Percentiles rank a stretch among this genome's conserved stretches.
Evolutionary conservation across 2,888 invertebrate species (phyloP).

Genomic region (Penaeus monodon): DNA sequence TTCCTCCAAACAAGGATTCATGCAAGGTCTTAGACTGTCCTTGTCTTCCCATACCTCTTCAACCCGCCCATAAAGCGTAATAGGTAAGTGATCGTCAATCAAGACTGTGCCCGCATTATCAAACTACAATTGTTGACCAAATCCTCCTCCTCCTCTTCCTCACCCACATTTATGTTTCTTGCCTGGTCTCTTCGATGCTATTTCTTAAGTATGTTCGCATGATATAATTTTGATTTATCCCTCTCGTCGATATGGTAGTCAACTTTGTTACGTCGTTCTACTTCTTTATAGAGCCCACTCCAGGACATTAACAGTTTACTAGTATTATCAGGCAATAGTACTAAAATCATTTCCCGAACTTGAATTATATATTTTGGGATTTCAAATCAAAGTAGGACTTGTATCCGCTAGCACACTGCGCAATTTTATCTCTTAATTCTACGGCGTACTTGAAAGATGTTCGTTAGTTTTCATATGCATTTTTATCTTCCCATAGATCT

Average conservation of each 20-base stretch:
- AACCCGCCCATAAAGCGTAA: too few relatives aligned
- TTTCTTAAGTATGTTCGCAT: conserved; percentile 7
- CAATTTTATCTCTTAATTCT: conserved; percentile 11
- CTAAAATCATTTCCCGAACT: conserved; percentile 12
- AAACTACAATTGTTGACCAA: too few relatives aligned
- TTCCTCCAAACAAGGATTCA: too few relatives aligned
- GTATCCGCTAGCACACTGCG: background rate
- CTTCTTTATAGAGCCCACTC: conserved; percentile 23
- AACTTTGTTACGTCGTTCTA: background rate
- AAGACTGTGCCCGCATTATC: too few relatives aligned
- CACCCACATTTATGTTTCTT: too few relatives aligned
- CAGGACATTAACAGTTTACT: conserved; percentile 33
- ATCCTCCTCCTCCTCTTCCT: too few relatives aligned
- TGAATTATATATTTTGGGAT: background rate
- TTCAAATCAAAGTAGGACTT: conserved; percentile 31
- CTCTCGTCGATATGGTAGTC: conserved; percentile 16
- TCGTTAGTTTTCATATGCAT: background rate
- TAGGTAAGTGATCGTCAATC: too few relatives aligned
- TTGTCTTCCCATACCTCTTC: too few relatives aligned
- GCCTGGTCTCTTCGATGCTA: background rate
- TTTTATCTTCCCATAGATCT: conserved; percentile 25
- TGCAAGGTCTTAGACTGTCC: too few relatives aligned
- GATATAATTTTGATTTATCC: conserved; percentile 2
- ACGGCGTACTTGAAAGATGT: conserved; percentile 17
- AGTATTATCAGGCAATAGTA: conserved; percentile 17